These are phyloP conservation scores for Drosophila pseudotalamancana DNA, from an alignment of 2,888 invertebrate genomes.

Conservation along the genomic window DNA sequence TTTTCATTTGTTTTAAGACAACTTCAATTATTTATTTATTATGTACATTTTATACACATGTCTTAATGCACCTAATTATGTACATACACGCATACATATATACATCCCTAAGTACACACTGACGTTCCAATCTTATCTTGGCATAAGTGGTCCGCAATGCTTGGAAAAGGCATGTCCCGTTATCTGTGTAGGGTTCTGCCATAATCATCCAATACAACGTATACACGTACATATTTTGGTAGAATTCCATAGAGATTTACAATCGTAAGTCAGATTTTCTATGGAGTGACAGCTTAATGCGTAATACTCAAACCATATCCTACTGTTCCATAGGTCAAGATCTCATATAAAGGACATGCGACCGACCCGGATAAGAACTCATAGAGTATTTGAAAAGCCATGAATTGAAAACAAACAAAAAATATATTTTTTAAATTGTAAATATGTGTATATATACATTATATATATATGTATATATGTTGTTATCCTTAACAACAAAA, in stretches of 20 bases:
- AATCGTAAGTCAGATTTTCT: neutral
- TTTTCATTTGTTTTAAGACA: neutral
- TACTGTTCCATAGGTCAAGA: neutral
- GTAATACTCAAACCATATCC: neutral
- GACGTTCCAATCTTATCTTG: conserved; percentile 30
- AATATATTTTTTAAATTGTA: neutral
- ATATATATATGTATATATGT: no score
- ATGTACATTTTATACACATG: neutral
- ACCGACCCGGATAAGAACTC: neutral
- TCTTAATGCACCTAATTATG: conserved; percentile 4
- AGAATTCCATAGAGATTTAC: conserved; percentile 3
- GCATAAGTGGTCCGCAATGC: conserved; percentile 21
- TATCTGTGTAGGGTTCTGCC: conserved; percentile 17
- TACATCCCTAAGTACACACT: conserved; percentile 1
- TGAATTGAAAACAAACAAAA: neutral
- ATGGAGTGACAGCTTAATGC: no score
- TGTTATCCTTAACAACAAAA: neutral
- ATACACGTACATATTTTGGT: neutral
- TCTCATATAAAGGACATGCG: neutral
- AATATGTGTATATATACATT: no score
- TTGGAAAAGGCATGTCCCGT: conserved; percentile 33
- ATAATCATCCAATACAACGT: conserved; percentile 6
- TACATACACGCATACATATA: neutral
- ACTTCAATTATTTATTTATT: neutral
- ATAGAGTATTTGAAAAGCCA: neutral